Evolutionary conservation across 2,888 invertebrate species (phyloP).

Genomic region (Dinocampus coccinellae): DNA sequence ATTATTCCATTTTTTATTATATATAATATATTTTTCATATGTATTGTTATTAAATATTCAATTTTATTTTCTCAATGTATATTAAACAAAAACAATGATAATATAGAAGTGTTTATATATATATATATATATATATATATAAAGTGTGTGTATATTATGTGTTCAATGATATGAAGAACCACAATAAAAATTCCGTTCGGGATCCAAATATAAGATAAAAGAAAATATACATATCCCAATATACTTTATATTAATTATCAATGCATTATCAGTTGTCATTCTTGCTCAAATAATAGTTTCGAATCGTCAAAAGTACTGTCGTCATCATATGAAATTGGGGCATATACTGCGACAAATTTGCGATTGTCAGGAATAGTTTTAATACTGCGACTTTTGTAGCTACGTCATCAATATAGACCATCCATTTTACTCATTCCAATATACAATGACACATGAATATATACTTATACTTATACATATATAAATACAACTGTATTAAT

Average conservation of each 20-base stretch:
- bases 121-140: not conserved
- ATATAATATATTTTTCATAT: not conserved
- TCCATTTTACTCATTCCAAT: not conserved
- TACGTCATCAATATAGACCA: not conserved
- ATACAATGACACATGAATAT: not conserved
- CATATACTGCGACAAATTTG: not conserved
- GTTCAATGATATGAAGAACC: not conserved
- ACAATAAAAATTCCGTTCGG: not conserved
- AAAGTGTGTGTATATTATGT: not conserved
- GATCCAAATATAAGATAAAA: not conserved
- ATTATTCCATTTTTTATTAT: not conserved
- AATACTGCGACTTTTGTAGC: not conserved
- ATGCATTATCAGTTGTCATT: not conserved
- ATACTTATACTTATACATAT: not conserved
- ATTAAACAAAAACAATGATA: not conserved
- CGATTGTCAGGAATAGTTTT: not conserved
- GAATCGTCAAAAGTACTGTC: not conserved
- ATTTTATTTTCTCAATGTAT: not conserved
- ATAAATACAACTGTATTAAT: not conserved
- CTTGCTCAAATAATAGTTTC: not conserved
- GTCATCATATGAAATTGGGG: conserved; percentile 1
- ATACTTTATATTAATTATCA: not conserved
- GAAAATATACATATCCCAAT: not conserved
- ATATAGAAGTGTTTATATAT: not conserved
- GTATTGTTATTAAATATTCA: not conserved